Evolutionary conservation across 2,888 invertebrate genomes (phyloP).

Genomic region (Sphaeridia pumilis): DNA sequence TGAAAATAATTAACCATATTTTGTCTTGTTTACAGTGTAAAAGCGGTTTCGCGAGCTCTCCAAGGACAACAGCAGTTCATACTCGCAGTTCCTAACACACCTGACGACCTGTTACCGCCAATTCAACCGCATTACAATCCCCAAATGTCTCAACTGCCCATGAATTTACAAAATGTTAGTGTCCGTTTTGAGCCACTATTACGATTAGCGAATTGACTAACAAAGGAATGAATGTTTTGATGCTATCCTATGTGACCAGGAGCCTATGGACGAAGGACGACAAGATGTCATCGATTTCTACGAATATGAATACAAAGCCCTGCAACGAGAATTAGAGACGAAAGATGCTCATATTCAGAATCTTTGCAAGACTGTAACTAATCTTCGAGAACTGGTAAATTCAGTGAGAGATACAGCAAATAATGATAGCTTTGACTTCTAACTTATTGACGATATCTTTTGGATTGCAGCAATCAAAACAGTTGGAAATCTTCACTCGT

Average conservation of each 20-base stretch:
- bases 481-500: neutral
- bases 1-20: too few relatives aligned
- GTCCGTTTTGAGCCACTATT: too few relatives aligned
- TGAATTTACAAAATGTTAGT: too few relatives aligned
- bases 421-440: too few relatives aligned
- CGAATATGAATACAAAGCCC: constrained; percentile 19
- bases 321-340: constrained; percentile 19
- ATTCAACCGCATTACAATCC: too few relatives aligned
- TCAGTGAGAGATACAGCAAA: too few relatives aligned
- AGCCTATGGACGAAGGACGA: neutral
- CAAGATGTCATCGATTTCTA: constrained; percentile 17
- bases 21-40: constrained; percentile 1
- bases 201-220: too few relatives aligned
- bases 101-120: too few relatives aligned
- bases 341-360: constrained; percentile 18
- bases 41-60: neutral
- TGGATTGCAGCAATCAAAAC: neutral
- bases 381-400: constrained; percentile 20
- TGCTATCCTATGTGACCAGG: too few relatives aligned
- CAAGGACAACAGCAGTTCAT: constrained; percentile 2
- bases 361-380: constrained; percentile 14
- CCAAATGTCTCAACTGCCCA: too few relatives aligned
- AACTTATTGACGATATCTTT: too few relatives aligned
- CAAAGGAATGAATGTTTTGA: too few relatives aligned
- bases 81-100: neutral